phyloP scores from a whole-genome alignment of 2,797 vertebrate species.

The Helarctos malayanus region DNA sequence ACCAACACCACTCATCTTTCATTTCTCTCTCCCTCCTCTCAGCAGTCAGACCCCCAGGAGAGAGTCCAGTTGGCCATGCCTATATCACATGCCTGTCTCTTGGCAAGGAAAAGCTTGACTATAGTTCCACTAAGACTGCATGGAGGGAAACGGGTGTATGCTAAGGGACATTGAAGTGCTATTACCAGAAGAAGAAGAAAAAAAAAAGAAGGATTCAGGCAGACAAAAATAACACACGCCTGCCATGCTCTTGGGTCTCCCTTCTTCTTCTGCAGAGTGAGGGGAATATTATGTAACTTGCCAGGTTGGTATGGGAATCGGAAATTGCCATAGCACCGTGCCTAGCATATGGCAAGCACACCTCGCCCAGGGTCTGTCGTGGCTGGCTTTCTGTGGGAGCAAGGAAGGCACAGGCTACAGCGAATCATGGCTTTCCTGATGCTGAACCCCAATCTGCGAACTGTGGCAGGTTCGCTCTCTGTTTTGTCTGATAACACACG shows the following conservation, averaged over 20 bases:
- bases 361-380: fast-evolving
- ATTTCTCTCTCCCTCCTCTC: neutral
- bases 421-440: neutral
- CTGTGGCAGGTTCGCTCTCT: neutral
- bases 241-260: neutral
- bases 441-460: neutral
- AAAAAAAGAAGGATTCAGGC: neutral
- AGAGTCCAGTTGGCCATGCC: neutral
- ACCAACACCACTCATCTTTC: neutral
- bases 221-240: neutral
- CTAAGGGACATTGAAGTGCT: neutral
- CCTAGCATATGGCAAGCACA: neutral
- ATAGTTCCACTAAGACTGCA: neutral
- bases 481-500: neutral
- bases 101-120: neutral
- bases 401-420: neutral
- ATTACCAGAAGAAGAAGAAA: neutral
- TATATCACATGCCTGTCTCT: neutral
- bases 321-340: too few species aligned
- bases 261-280: neutral
- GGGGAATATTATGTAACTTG: neutral
- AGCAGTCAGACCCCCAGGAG: neutral
- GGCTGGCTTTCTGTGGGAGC: neutral
- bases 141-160: neutral
- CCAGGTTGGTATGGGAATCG: neutral